These are phyloP conservation scores for Varanus salvator DNA, from an alignment of 2,113 vertebrate species.

Conservation along the genomic window DNA sequence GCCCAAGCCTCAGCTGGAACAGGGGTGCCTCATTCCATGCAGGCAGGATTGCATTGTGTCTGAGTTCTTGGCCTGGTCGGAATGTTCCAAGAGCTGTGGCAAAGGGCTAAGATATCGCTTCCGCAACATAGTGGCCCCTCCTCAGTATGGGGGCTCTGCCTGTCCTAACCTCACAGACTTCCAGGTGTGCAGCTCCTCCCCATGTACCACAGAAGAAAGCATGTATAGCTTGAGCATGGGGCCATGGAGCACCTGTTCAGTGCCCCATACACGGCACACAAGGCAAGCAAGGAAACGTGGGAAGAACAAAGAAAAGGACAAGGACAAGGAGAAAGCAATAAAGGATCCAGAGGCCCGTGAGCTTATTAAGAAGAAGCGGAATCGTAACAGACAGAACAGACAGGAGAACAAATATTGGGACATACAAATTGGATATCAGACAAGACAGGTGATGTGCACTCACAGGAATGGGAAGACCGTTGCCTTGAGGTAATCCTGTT, in stretches of 20 bases:
- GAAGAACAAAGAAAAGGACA: slow-evolving; percentile 84
- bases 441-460: slow-evolving; percentile 86
- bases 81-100: slow-evolving; percentile 93
- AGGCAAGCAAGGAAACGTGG: slow-evolving; percentile 86
- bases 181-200: slow-evolving; percentile 85
- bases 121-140: slow-evolving; percentile 87
- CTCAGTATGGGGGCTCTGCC: slow-evolving; percentile 85
- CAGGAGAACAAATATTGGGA: slow-evolving; percentile 94
- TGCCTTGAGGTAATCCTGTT: slow-evolving; percentile 82
- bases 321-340: slow-evolving; percentile 79
- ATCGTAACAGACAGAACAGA: slow-evolving; percentile 90
- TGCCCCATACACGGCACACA: slow-evolving; percentile 76
- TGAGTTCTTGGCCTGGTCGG: slow-evolving; percentile 90
- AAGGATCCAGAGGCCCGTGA: slow-evolving; percentile 92
- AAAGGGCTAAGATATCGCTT: slow-evolving; percentile 89
- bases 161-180: slow-evolving; percentile 96
- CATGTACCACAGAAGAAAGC: slow-evolving; percentile 83
- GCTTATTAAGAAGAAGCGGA: slow-evolving; percentile 95
- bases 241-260: slow-evolving; percentile 83
- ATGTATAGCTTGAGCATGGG: slow-evolving; percentile 88
- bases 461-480: slow-evolving; percentile 90
- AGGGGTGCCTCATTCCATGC: slow-evolving; percentile 95
- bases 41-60: slow-evolving; percentile 92
- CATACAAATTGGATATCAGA: slow-evolving; percentile 95
- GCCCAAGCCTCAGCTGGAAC: slow-evolving; percentile 91